Evolutionary conservation across 2,888 invertebrate species (phyloP).

Genomic region (Machimus rusticus): DNA sequence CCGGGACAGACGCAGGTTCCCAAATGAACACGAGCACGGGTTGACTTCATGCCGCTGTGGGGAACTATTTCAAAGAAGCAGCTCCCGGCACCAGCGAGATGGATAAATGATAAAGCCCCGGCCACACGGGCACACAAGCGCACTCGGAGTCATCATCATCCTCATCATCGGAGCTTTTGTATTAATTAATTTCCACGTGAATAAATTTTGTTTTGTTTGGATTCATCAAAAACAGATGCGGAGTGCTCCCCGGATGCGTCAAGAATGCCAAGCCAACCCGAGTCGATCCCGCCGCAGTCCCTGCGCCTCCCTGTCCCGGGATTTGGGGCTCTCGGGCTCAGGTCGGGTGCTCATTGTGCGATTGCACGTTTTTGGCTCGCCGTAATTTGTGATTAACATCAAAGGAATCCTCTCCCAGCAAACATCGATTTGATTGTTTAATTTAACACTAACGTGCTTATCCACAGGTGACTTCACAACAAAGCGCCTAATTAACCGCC

Average conservation of each 20-base stretch:
- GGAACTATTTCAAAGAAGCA: constrained; percentile 24
- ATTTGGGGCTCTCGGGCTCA: neutral
- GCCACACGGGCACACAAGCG: neutral
- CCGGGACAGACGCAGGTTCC: neutral
- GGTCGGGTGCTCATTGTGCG: neutral
- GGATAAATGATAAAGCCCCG: constrained; percentile 33
- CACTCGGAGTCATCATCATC: neutral
- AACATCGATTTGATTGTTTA: constrained; percentile 32
- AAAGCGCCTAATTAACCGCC: constrained; percentile 39
- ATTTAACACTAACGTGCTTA: constrained; percentile 43
- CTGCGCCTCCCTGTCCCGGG: neutral
- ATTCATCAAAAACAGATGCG: constrained; percentile 48
- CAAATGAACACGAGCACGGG: constrained; percentile 38
- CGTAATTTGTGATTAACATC: constrained; percentile 46
- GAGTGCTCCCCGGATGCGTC: constrained; percentile 22
- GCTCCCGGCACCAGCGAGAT: neutral
- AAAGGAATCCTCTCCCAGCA: constrained; percentile 40
- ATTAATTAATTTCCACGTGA: constrained; percentile 49
- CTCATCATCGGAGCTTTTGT: constrained; percentile 40
- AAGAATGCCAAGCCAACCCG: constrained; percentile 10
- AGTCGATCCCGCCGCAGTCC: neutral
- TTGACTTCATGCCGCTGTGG: constrained; percentile 13
- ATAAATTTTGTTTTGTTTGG: constrained; percentile 48
- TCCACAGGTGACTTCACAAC: constrained; percentile 45
- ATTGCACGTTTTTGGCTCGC: constrained; percentile 43